Conservation (phyloP, 2,113 vertebrate genomes). For the Atherinomorus stipes region DNA sequence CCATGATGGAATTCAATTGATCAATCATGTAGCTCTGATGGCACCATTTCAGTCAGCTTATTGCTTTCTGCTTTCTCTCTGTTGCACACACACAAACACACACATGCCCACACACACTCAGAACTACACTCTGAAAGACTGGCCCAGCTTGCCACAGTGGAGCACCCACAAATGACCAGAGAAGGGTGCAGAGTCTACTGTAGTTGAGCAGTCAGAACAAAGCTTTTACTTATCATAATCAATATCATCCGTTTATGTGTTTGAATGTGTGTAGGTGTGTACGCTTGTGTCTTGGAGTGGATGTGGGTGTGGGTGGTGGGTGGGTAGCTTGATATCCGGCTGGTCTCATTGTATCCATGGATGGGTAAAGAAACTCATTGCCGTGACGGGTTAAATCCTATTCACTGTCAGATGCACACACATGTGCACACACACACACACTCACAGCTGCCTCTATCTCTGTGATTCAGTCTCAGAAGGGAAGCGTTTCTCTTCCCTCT, state of each 20-base stretch:
- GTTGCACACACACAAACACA: slow-evolving; percentile 58
- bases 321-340: slow-evolving; percentile 77
- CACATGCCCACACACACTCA: slow-evolving; percentile 53
- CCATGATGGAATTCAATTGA: slow-evolving; percentile 99
- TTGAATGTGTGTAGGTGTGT: slow-evolving; percentile 32
- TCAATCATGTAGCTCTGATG: slow-evolving; percentile 99
- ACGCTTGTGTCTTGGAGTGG: slow-evolving; percentile 23
- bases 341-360: slow-evolving; percentile 79
- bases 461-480: slow-evolving; percentile 78
- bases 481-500: slow-evolving; percentile 79
- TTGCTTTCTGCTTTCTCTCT: slow-evolving; percentile 89
- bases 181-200: slow-evolving; percentile 39
- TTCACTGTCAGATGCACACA: slow-evolving; percentile 69
- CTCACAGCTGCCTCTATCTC: slow-evolving; percentile 77
- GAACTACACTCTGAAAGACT: slow-evolving; percentile 49
- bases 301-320: slow-evolving; percentile 48
- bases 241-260: slow-evolving; percentile 58
- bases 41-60: slow-evolving; percentile 99
- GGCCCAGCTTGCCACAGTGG: slow-evolving; percentile 35
- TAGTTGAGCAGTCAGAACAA: slow-evolving; percentile 48
- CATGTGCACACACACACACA: slow-evolving; percentile 34
- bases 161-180: slow-evolving; percentile 46
- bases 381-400: slow-evolving; percentile 83
- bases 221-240: slow-evolving; percentile 66
- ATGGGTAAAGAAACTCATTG: slow-evolving; percentile 83